Evolutionary conservation across 2,888 invertebrate species (phyloP).

Genomic region (Orthosia gothica): DNA sequence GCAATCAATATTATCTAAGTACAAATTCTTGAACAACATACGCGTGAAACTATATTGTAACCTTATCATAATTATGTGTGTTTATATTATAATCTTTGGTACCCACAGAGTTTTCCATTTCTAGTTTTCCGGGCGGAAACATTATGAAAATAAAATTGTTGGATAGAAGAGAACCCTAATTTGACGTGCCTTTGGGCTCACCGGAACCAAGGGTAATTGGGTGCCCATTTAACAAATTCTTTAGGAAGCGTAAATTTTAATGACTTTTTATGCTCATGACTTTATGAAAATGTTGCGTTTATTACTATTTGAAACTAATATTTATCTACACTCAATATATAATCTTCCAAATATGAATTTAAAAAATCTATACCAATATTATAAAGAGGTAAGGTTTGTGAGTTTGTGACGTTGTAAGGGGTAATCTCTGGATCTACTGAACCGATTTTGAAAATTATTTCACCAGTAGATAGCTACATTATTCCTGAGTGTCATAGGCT

Average conservation of each 20-base stretch:
- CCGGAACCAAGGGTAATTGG: slow-evolving; percentile 29
- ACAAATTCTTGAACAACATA: neutral
- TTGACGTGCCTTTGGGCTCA: slow-evolving; percentile 13
- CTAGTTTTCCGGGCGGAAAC: neutral
- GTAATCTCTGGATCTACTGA: too few species aligned
- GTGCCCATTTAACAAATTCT: slow-evolving; percentile 27
- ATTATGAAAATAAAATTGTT: slow-evolving; percentile 28
- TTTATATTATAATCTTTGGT: too few species aligned
- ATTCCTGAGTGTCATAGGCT: too few species aligned
- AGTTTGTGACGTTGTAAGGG: too few species aligned
- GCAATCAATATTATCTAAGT: neutral
- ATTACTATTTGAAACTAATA: too few species aligned
- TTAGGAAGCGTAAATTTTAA: slow-evolving; percentile 29
- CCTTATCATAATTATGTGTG: too few species aligned
- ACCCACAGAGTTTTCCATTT: neutral
- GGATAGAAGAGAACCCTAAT: slow-evolving; percentile 20
- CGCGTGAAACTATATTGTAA: neutral
- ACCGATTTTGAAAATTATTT: too few species aligned
- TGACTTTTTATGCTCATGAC: slow-evolving; percentile 19
- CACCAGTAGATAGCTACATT: too few species aligned
- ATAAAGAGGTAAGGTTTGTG: too few species aligned
- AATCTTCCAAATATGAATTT: too few species aligned
- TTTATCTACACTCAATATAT: too few species aligned
- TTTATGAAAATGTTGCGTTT: slow-evolving; percentile 15
- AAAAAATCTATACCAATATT: too few species aligned